Evolutionary conservation across 2,113 vertebrate species (phyloP), one percentile per base, ranked within the genome.

Genomic region (Hippoglossus stenolepis): DNA sequence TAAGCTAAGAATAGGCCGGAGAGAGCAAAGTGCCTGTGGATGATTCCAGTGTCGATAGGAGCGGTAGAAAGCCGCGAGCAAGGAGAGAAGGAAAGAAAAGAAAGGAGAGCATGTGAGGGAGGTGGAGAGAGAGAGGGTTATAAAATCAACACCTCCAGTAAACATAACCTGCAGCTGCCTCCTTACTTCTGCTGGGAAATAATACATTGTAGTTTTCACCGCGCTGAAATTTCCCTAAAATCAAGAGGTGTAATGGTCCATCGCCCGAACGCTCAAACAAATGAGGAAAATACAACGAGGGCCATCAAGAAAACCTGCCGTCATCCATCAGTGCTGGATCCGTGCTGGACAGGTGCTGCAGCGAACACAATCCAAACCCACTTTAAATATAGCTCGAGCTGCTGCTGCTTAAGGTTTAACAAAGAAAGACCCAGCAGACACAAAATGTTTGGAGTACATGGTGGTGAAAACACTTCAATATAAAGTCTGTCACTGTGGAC

Each of bases 1-100:
- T 80, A 77, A 65, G 86, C 93, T 95, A 94, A 95, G 95, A 94
- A 94, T 91, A 93, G 94, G 83, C 81, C 69, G 90, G 73, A 81
- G 90, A 84, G 82, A 90, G 87, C 68, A 73, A 87, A 82, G 77
- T 82, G 77, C 75, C 73, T 84, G 77, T 21, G 69, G 85, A 80
- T 79, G 84, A 86, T 86, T 86, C 63, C 40, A 65, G 24, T 40
- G 66, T 2, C 86, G 89, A 90, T 91, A 87, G 79, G 76, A 71
- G 73, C 81, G 47, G 77, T 38, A 40, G 53, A 18, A 62, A 61
- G 61, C 31, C 2, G 66, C 20, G 63, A 54, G 49, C 15, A 56
- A 38, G 38, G 56, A 49, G 59, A 28, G 15, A 47, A 24, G 28
- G 24, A 20, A 63, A 65, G 45, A 49, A 21, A 67, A 54, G 56